These are phyloP conservation scores for Triplophysa dalaica DNA, from an alignment of 2,113 vertebrate species.

Conservation along the genomic window DNA sequence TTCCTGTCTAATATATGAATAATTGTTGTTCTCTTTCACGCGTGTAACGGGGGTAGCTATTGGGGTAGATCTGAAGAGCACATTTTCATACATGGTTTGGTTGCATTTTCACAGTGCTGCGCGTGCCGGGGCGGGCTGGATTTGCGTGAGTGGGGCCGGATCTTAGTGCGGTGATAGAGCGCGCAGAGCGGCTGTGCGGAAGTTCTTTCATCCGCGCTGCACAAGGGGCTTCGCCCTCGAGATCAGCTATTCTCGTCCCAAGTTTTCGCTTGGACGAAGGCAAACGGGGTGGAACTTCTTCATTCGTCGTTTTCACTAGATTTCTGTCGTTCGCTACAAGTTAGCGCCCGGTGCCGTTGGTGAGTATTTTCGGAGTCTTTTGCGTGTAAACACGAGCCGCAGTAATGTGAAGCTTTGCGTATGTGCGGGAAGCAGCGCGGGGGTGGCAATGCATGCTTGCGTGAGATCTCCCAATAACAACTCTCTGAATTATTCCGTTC, in stretches of 20 bases:
- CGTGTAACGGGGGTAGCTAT: neutral
- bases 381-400: slow-evolving; percentile 49
- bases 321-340: slow-evolving; percentile 31
- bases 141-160: slow-evolving; percentile 66
- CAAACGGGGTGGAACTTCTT: slow-evolving; percentile 45
- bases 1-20: neutral
- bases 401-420: slow-evolving; percentile 48
- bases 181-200: slow-evolving; percentile 72
- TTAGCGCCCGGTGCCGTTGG: slow-evolving; percentile 44
- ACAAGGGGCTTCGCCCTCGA: slow-evolving; percentile 59
- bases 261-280: slow-evolving; percentile 51
- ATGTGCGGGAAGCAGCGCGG: slow-evolving; percentile 70
- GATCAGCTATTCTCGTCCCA: slow-evolving; percentile 59
- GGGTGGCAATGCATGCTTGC: slow-evolving; percentile 72
- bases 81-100: slow-evolving; percentile 51
- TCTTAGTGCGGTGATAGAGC: slow-evolving; percentile 64
- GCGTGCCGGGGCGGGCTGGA: slow-evolving; percentile 51
- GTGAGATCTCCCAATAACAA: slow-evolving; percentile 54
- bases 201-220: slow-evolving; percentile 70
- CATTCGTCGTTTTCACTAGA: slow-evolving; percentile 39
- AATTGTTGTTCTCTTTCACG: neutral
- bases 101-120: slow-evolving; percentile 51
- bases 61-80: slow-evolving; percentile 2
- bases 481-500: slow-evolving; percentile 9
- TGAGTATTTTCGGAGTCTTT: slow-evolving; percentile 54